A percentile compares a stretch with the other conserved stretches of the same genome.
These are phyloP conservation scores for Orchesella cincta DNA, from an alignment of 1,140 invertebrate species.

Conservation along the genomic window DNA sequence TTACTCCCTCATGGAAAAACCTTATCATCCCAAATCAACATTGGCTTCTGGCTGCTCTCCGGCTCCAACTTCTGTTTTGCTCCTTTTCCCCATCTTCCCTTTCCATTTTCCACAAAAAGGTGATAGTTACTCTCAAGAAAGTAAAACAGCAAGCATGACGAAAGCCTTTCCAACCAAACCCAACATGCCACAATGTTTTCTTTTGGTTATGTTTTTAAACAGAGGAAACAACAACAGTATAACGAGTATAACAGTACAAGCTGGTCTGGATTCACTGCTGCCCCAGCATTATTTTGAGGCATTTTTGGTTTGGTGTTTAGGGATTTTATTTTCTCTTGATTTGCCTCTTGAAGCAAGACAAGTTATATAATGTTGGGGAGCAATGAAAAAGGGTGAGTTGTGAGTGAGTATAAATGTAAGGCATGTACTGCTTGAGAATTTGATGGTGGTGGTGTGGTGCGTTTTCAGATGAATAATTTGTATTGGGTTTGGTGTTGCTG, in stretches of 20 bases:
- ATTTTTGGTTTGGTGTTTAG: background rate
- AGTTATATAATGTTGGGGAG: too few relatives aligned
- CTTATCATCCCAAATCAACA: slow-evolving; percentile 1
- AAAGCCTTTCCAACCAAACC: background rate
- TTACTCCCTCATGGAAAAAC: slow-evolving; percentile 8
- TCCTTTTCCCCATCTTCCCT: background rate
- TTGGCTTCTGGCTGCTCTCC: too few relatives aligned
- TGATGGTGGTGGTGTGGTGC: background rate
- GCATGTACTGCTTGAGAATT: background rate
- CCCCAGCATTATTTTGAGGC: background rate
- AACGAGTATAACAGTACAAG: background rate
- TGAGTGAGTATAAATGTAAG: background rate
- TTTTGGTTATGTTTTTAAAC: background rate
- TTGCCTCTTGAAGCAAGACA: background rate
- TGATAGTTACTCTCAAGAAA: background rate
- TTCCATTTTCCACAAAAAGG: background rate
- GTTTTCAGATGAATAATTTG: slow-evolving; percentile 1
- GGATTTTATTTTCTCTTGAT: slow-evolving; percentile 3
- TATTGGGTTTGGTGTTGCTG: background rate
- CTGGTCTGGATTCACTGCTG: too few relatives aligned
- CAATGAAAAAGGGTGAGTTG: background rate
- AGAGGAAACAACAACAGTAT: background rate
- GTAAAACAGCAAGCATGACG: background rate
- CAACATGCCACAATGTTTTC: background rate
- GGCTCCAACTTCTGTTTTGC: background rate